Percentiles rank a stretch among this genome's conserved stretches.
Evolutionary conservation across 2,113 vertebrate genomes (phyloP).

Genomic region (Tamias sibiricus): DNA sequence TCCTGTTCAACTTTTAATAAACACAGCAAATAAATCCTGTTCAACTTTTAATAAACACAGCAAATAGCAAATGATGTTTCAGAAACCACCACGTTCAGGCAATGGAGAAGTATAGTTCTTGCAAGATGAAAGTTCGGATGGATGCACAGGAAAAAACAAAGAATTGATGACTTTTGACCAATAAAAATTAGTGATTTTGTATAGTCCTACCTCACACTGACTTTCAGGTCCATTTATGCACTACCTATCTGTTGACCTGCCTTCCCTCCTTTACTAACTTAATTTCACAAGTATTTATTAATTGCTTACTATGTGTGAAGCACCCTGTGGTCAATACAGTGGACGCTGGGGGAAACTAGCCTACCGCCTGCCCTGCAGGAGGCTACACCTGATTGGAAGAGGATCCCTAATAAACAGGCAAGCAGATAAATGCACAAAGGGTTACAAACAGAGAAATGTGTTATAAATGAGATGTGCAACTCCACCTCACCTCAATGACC

Average conservation of each 20-base stretch:
- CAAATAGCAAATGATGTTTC: constrained; percentile 32
- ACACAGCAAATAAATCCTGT: constrained; percentile 59
- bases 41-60: constrained; percentile 47
- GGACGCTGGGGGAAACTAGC: background rate
- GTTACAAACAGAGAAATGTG: background rate
- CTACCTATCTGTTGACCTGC: background rate
- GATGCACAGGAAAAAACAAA: background rate
- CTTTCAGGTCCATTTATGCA: background rate
- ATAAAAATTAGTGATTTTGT: background rate
- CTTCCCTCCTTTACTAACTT: background rate
- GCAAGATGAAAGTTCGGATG: background rate
- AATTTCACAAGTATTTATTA: background rate
- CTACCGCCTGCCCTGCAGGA: background rate
- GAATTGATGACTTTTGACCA: background rate
- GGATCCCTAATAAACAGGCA: background rate
- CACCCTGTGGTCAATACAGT: too few relatives aligned
- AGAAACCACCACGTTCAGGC: background rate
- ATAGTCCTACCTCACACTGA: background rate
- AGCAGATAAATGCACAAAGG: background rate
- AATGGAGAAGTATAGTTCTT: background rate
- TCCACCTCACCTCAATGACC: background rate
- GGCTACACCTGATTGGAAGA: background rate
- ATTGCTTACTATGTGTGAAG: background rate
- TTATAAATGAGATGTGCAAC: background rate
- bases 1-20: constrained; percentile 38